A percentile compares a stretch with the other conserved stretches of the same genome.
Conservation (phyloP, 2,888 invertebrate species). For the Ceramica pisi region DNA sequence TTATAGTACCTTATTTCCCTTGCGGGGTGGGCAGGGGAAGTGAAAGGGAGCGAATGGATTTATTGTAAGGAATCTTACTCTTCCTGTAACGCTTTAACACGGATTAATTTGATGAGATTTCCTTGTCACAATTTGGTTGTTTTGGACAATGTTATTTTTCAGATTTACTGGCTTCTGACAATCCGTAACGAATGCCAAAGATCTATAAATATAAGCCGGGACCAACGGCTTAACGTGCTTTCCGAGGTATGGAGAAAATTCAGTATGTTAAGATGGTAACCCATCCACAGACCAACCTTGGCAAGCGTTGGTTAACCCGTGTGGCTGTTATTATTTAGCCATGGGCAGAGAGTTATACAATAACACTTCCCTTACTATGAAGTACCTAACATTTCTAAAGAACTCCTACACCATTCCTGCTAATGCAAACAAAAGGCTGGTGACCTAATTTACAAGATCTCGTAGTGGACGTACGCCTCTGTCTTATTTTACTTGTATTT, state of each 20-base stretch:
- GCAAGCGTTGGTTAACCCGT: no score
- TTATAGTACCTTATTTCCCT: conserved; percentile 61
- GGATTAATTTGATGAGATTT: conserved; percentile 24
- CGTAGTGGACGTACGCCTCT: conserved; percentile 39
- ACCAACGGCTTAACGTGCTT: no score
- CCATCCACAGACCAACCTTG: no score
- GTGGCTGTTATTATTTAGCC: no score
- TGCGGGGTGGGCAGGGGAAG: conserved; percentile 37
- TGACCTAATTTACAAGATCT: conserved; percentile 63
- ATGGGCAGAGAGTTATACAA: conserved; percentile 3
- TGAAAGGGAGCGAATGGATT: conserved; percentile 23
- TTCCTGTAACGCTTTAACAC: background rate
- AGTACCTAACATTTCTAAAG: conserved; percentile 40
- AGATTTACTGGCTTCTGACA: no score
- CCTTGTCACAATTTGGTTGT: background rate
- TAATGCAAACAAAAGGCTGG: conserved; percentile 52
- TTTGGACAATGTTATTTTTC: background rate
- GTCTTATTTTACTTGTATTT: conserved; percentile 57
- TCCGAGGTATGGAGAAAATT: no score
- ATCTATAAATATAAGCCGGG: no score
- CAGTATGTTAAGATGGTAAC: no score
- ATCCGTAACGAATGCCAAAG: no score
- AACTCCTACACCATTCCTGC: conserved; percentile 15
- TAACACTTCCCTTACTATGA: background rate
- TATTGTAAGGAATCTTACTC: conserved; percentile 14